Conservation (phyloP, 2,797 vertebrate genomes). For the Smutsia gigantea region DNA sequence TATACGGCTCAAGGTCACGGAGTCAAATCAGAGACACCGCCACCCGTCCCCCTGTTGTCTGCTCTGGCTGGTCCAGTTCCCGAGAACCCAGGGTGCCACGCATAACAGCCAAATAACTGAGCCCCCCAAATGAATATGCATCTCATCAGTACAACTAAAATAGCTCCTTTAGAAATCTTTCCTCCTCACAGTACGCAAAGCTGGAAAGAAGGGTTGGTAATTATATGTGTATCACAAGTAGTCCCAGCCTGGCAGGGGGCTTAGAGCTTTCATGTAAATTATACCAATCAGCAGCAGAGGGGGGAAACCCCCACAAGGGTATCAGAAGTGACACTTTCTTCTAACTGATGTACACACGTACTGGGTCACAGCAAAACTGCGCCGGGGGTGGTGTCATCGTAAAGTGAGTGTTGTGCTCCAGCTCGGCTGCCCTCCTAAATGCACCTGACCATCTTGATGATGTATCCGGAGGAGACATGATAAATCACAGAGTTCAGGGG, state of each 20-base stretch:
- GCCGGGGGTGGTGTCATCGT: slow-evolving; percentile 45
- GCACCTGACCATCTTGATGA: slow-evolving; percentile 47
- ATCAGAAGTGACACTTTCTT: slow-evolving; percentile 70
- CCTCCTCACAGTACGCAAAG: slow-evolving; percentile 42
- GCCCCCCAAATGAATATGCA: slow-evolving; percentile 30
- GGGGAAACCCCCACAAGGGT: slow-evolving; percentile 65
- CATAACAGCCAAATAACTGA: slow-evolving; percentile 42
- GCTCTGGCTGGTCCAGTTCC: background rate
- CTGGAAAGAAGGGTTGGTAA: slow-evolving; percentile 75
- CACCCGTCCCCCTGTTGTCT: background rate
- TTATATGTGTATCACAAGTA: slow-evolving; percentile 75
- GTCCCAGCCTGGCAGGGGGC: slow-evolving; percentile 75
- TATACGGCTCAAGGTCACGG: background rate
- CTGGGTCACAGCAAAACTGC: slow-evolving; percentile 71
- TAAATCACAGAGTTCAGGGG: slow-evolving; percentile 64
- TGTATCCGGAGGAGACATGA: slow-evolving; percentile 61
- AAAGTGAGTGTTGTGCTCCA: slow-evolving; percentile 47
- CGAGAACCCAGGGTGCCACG: background rate
- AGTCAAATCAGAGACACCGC: slow-evolving; percentile 19
- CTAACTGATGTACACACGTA: slow-evolving; percentile 34
- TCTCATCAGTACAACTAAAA: slow-evolving; percentile 67
- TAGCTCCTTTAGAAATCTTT: slow-evolving; percentile 69
- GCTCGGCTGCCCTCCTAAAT: slow-evolving; percentile 69
- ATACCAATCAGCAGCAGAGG: slow-evolving; percentile 76
- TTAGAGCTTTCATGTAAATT: slow-evolving; percentile 80